Base-by-base conservation (phyloP, 2,888 invertebrate species). In the Listrodromus nycthemerus region DNA sequence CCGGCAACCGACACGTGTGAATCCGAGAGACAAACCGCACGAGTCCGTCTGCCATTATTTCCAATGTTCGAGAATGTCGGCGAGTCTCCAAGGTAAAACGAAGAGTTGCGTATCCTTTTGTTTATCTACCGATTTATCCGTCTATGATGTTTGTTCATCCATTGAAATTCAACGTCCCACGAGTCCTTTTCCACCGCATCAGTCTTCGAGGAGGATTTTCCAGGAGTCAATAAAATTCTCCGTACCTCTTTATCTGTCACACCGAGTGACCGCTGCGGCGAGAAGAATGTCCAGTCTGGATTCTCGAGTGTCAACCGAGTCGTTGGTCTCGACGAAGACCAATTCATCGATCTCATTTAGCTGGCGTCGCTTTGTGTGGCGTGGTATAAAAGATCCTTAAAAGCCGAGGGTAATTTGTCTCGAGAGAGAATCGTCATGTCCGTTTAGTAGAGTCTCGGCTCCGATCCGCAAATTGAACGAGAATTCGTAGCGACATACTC, bases 1-100 rank as follows among this genome's bases (percentile, higher is more conserved):
- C 79, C 76, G 85, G 83, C 85, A 89, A 88, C 78, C 66, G 80
- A 87, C 87, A 89, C 89, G 89, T 90, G 90, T 87, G 89, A 90
- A 89, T 85, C 82, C 84, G 69, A 82, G 75, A 84, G 19, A 73
- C 50, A 48, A 33, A 55, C 41, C 66, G 71, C 67, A 48, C 45
- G 65, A 75, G 75, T 48, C 33, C 52, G 33, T 71, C 13, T 52
- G 30, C 10, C 37, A 55, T n/a, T 75, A 76, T 67, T 63, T 19
- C 27, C 30, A 13, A 50, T 67, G 61, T 55, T 65, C 58, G 67
- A 80, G 76, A 67, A 83, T 66, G 80, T 76, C 76, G 41, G 61
- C 27, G 66, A 67, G 66, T 80, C 76, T 66, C 80, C 61, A 50
- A 61, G 63, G 33, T 6, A 66, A 67, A 71, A 65, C 41, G 71